Evolutionary conservation across 92 coral and sea anemone species (phyloP).

Genomic region (Chrysogorgia sp.): DNA sequence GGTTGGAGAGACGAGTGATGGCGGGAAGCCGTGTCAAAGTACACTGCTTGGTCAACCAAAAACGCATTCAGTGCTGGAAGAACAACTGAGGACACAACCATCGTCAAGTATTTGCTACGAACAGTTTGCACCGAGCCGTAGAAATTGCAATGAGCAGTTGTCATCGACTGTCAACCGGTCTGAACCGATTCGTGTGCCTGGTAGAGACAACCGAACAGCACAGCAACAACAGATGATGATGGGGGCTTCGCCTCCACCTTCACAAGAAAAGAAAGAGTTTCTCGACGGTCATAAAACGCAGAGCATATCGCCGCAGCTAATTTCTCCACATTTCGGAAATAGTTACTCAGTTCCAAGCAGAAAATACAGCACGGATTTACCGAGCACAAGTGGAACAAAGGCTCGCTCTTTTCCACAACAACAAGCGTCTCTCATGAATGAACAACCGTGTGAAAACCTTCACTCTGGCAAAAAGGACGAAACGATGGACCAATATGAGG

Average conservation of each 20-base stretch:
- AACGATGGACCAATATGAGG: slow-evolving; percentile 42
- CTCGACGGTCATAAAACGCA: slow-evolving; percentile 43
- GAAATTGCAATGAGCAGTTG: slow-evolving; percentile 10
- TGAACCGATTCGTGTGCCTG: slow-evolving; percentile 26
- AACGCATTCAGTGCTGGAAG: slow-evolving; percentile 35
- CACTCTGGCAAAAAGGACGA: not conserved
- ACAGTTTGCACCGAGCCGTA: slow-evolving; percentile 23
- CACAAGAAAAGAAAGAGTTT: slow-evolving; percentile 22
- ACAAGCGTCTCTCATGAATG: slow-evolving; percentile 9
- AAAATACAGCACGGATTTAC: not conserved
- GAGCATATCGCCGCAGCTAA: slow-evolving; percentile 60
- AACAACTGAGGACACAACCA: slow-evolving; percentile 41
- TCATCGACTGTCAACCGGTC: slow-evolving; percentile 35
- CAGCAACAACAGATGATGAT: slow-evolving; percentile 3
- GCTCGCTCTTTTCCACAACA: slow-evolving; percentile 3
- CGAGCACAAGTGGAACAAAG: not conserved
- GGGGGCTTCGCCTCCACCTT: slow-evolving; percentile 17
- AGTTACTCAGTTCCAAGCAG: not conserved
- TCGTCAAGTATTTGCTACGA: slow-evolving; percentile 28
- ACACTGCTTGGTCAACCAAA: slow-evolving; percentile 8
- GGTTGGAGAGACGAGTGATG: slow-evolving; percentile 58
- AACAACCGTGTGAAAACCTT: slow-evolving; percentile 9
- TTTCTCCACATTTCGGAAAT: slow-evolving; percentile 58
- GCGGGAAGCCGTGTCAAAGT: slow-evolving; percentile 40
- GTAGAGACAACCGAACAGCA: slow-evolving; percentile 12